Conservation (phyloP, 2,797 vertebrate species). For the Mormyrops attenuatus region DNA sequence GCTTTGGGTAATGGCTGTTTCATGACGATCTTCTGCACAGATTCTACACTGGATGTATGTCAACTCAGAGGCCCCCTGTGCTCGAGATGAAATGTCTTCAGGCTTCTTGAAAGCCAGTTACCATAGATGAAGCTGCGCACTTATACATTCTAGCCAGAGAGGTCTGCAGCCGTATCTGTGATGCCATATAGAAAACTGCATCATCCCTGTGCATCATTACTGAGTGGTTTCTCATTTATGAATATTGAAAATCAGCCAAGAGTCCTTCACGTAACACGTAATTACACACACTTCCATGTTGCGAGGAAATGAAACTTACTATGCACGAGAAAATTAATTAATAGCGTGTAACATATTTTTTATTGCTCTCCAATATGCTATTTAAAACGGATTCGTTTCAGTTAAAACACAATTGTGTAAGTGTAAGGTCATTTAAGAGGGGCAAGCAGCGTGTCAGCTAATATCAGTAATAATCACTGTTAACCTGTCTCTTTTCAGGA, state of each 20-base stretch:
- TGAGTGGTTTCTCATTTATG: background rate
- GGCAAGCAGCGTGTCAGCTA: background rate
- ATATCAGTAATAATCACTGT: conserved; percentile 13
- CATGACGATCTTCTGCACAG: background rate
- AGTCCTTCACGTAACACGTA: background rate
- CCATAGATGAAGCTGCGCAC: background rate
- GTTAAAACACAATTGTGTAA: background rate
- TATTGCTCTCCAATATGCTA: background rate
- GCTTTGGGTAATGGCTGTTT: background rate
- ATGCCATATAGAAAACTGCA: background rate
- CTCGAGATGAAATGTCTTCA: background rate
- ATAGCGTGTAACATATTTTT: background rate
- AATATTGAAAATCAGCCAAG: background rate
- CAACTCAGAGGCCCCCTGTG: background rate
- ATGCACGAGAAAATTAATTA: background rate
- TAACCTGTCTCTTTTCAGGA: conserved; percentile 63
- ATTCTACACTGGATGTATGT: background rate
- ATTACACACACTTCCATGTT: background rate
- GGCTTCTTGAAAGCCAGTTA: background rate
- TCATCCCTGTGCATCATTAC: background rate
- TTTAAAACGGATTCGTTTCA: background rate
- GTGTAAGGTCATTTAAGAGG: background rate
- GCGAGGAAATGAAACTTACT: background rate
- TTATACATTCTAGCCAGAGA: background rate
- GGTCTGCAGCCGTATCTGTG: background rate